Conservation (phyloP, 1,140 invertebrate species). For the Heliconius hewitsoni region DNA sequence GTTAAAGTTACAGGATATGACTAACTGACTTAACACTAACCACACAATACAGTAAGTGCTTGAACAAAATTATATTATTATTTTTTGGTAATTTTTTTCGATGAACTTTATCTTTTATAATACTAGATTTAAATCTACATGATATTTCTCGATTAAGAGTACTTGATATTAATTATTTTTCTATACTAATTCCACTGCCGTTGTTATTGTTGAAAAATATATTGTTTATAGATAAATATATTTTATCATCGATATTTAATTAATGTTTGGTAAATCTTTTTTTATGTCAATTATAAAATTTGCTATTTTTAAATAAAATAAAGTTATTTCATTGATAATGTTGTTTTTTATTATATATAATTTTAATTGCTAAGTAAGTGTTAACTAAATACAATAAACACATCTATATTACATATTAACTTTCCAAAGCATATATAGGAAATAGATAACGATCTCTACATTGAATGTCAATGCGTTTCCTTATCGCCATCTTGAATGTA, state of each 20-base stretch:
- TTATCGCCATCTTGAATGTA: slow-evolving; percentile 40
- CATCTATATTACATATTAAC: background rate
- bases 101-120: background rate
- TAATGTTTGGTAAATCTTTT: slow-evolving; percentile 17
- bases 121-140: slow-evolving; percentile 1
- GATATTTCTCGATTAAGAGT: slow-evolving; percentile 18
- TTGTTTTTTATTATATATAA: slow-evolving; percentile 16
- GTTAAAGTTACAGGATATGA: background rate
- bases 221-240: slow-evolving; percentile 19
- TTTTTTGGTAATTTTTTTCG: background rate
- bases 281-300: slow-evolving; percentile 21
- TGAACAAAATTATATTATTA: background rate
- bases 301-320: slow-evolving; percentile 31
- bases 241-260: slow-evolving; percentile 21
- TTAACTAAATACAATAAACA: background rate
- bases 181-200: slow-evolving; percentile 27
- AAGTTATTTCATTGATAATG: slow-evolving; percentile 20
- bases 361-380: background rate
- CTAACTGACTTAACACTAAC: background rate
- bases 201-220: slow-evolving; percentile 23
- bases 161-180: slow-evolving; percentile 27
- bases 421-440: slow-evolving; percentile 27
- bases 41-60: background rate
- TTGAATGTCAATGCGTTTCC: slow-evolving; percentile 38
- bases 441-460: slow-evolving; percentile 31